phyloP scores from a whole-genome alignment of 1,140 invertebrate species.

The Drosophila elegans region DNA sequence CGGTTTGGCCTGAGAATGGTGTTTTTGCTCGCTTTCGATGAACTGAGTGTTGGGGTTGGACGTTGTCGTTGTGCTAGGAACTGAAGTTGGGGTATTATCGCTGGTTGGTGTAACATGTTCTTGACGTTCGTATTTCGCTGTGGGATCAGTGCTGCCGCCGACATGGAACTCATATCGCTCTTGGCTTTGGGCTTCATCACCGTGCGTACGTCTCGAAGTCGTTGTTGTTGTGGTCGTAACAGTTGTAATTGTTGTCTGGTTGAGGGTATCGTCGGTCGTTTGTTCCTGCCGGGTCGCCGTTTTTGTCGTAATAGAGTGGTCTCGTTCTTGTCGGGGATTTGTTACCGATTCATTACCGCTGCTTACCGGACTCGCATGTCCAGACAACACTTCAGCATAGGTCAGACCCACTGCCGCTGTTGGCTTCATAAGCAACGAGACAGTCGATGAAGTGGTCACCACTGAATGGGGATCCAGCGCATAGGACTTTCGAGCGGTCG shows the following conservation, averaged over 20 bases:
- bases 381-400: conserved; percentile 85
- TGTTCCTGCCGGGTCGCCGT: conserved; percentile 31
- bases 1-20: conserved; percentile 42
- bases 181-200: conserved; percentile 12
- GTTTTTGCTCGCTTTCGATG: conserved; percentile 60
- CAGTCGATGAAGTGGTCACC: conserved; percentile 83
- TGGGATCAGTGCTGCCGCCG: conserved; percentile 30
- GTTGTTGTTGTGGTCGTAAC: conserved; percentile 57
- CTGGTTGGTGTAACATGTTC: conserved; percentile 35
- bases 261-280: conserved; percentile 32
- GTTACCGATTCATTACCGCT: conserved; percentile 66
- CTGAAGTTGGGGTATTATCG: conserved; percentile 18
- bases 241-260: conserved; percentile 37
- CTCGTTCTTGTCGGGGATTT: conserved; percentile 55
- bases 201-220: conserved; percentile 54
- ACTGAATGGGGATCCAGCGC: conserved; percentile 90
- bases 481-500: conserved; percentile 89
- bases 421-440: conserved; percentile 82
- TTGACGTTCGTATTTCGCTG: conserved; percentile 31
- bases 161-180: conserved; percentile 24
- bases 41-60: conserved; percentile 51
- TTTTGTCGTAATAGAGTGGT: conserved; percentile 38
- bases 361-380: conserved; percentile 83
- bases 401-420: conserved; percentile 85
- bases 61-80: conserved; percentile 38